phyloP scores from a whole-genome alignment of 2,113 vertebrate species.

The Chionis minor region DNA sequence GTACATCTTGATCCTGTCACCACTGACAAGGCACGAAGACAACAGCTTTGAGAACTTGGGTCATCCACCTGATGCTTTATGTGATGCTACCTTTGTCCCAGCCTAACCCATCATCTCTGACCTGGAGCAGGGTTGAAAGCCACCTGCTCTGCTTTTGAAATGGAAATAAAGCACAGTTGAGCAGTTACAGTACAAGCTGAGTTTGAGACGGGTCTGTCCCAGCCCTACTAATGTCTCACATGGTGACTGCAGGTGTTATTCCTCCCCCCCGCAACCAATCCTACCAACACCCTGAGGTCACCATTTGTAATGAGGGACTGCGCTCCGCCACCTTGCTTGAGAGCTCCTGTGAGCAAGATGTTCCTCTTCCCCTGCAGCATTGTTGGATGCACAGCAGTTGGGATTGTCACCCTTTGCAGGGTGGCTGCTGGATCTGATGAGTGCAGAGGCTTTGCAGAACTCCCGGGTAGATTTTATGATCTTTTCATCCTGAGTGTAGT shows the following conservation, averaged over 20 bases:
- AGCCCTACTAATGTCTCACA: neutral
- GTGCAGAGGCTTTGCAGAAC: neutral
- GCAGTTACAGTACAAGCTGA: neutral
- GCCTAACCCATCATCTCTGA: neutral
- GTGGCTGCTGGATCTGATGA: neutral
- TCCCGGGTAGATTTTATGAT: neutral
- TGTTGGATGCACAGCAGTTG: accelerated
- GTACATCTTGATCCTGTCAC: neutral
- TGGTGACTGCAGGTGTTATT: neutral
- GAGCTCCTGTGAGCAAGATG: neutral
- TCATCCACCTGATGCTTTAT: neutral
- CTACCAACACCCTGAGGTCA: neutral
- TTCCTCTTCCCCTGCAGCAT: neutral
- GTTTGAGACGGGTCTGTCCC: neutral
- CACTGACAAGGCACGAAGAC: accelerated
- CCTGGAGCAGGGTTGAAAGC: neutral
- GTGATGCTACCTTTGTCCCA: neutral
- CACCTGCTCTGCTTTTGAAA: neutral
- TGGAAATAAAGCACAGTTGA: neutral
- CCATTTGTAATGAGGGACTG: too few relatives aligned
- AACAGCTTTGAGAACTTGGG: neutral
- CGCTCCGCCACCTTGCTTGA: neutral
- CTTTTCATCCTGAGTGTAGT: accelerated
- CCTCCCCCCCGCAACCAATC: neutral
- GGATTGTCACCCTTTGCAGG: neutral